Percentiles rank a stretch among this genome's conserved stretches.
Conservation (phyloP, 2,113 vertebrate species). For the Microtus ochrogaster region DNA sequence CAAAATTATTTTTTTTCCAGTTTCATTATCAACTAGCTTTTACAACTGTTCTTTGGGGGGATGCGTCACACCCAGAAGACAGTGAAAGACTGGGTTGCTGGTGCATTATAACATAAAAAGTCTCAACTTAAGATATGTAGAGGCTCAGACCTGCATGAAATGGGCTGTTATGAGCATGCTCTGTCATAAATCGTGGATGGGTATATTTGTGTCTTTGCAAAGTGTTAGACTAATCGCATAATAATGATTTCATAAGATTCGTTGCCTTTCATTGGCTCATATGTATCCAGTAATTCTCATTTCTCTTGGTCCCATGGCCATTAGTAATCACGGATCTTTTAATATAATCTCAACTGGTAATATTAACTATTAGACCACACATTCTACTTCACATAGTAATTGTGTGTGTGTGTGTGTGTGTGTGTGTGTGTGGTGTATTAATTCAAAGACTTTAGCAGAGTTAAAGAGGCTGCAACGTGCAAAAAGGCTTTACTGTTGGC, state of each 20-base stretch:
- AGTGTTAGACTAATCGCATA: not conserved
- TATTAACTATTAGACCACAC: not conserved
- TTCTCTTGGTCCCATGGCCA: not conserved
- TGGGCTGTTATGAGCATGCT: not conserved
- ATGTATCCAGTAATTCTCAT: not conserved
- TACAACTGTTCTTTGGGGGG: not conserved
- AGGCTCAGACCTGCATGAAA: not conserved
- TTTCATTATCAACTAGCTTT: not conserved
- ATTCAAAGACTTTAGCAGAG: not conserved
- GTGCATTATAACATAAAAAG: not conserved
- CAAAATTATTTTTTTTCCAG: not conserved
- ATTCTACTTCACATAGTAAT: not conserved
- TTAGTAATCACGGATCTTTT: not conserved
- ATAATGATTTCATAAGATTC: not conserved
- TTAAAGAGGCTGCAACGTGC: not conserved
- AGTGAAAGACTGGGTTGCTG: not conserved
- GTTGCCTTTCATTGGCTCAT: not conserved
- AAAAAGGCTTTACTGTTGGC: not conserved
- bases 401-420: not conserved
- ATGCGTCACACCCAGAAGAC: not conserved
- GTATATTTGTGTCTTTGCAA: not conserved
- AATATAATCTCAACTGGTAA: not conserved
- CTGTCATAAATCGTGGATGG: not conserved
- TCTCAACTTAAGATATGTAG: not conserved
- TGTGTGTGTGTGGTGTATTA: not conserved